Base-by-base conservation (phyloP, 2,797 vertebrate species). In the Salmo trutta region DNA sequence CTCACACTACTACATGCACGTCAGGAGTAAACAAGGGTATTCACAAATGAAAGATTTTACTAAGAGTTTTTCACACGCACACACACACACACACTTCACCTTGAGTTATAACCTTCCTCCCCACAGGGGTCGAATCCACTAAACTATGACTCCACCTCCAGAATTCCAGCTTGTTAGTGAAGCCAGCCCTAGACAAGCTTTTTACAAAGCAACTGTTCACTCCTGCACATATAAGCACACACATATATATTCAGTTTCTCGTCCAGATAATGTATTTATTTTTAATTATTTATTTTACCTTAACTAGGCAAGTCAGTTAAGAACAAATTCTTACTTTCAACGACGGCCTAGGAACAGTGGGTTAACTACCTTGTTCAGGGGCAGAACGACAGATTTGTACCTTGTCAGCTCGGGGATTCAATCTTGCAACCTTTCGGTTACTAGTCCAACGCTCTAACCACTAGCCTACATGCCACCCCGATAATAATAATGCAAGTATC, bases 141-240 rank as follows among this genome's bases (percentile, higher is more conserved):
- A 51, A 87, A 91, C 80, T 76, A 82, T 3, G 6, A 77, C 33
- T 74, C 71, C 51, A 73, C 7, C 64, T 36, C 17, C 66, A 5
- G 24, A 69, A 79, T 73, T 47, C 51, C 65, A 15, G 21, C 41
- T 74, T 72, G 51, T 72, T 73, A 78, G 65, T 68, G 36, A 75
- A 78, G 24, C 52, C n/a, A 53, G 64, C 21, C 54, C 24, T 12
- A 12, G 74, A 70, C 56, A 67, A 36, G 8, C 7, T 24, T 75
- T 21, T 16, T 14, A 15, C 68, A 29, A 70, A 31, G n/a, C 41
- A 19, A 16, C 14, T 12, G 19, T 33, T 5, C 4, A 7, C 54
- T n/a, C 3, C 54, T 19, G 10, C 52, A 16, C 14, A 16, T 4
- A 19, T 5, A 17, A 3, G 54, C 17, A 5, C 17, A 56, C 17